phyloP scores from a whole-genome alignment of 2,113 vertebrate genomes.

The Asarcornis scutulata region DNA sequence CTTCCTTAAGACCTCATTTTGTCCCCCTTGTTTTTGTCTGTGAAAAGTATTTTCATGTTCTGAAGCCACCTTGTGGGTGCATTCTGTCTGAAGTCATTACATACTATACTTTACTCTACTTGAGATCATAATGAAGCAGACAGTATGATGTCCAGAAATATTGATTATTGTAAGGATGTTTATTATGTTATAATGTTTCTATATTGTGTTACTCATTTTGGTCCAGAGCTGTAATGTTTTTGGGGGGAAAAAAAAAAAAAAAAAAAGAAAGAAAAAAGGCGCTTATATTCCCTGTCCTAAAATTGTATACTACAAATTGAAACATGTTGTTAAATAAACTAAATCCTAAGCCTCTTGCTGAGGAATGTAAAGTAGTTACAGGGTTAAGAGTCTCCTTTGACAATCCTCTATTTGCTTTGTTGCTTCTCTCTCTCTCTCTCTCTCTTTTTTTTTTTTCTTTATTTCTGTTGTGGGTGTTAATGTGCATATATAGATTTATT shows the following conservation, averaged over 20 bases:
- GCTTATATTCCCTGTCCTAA: background rate
- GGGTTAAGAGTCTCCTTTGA: background rate
- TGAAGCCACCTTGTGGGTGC: background rate
- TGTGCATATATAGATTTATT: background rate
- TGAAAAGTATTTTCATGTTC: background rate
- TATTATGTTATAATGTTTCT: background rate
- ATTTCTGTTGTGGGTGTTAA: background rate
- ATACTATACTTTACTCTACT: background rate
- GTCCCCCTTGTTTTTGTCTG: background rate
- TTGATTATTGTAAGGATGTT: background rate
- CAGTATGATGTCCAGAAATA: background rate
- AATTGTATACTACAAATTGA: background rate
- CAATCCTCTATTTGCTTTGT: background rate
- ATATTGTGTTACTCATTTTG: background rate
- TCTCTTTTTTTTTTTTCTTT: background rate
- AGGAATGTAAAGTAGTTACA: background rate
- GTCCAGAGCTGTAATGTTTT: background rate
- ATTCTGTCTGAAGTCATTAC: background rate
- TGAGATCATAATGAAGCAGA: background rate
- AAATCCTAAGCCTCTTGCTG: background rate
- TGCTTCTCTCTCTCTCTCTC: background rate
- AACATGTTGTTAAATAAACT: background rate
- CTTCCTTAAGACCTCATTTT: background rate
- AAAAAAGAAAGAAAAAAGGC: background rate
- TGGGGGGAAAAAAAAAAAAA: background rate